Conservation (phyloP, 2,888 invertebrate genomes). For the Amphipyra tragopoginis region DNA sequence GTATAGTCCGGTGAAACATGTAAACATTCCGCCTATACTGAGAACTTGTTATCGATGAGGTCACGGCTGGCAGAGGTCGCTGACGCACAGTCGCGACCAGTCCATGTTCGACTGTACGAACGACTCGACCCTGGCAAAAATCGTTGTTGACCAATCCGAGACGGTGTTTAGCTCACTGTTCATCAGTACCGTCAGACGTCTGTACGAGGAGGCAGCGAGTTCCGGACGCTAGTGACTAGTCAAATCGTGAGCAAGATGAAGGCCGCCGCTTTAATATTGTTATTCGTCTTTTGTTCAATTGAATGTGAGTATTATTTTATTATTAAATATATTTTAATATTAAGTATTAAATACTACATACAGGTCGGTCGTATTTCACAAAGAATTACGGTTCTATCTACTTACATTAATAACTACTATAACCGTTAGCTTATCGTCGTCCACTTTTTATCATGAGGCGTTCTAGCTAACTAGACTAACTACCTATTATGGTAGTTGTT, state of each 20-base stretch:
- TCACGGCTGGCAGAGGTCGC: conserved; percentile 76
- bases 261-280: conserved; percentile 68
- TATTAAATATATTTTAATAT: neutral
- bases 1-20: conserved; percentile 45
- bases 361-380: too few relatives aligned
- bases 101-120: conserved; percentile 25
- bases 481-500: too few relatives aligned
- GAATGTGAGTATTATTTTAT: conserved; percentile 65
- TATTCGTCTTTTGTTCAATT: conserved; percentile 73
- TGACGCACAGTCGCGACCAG: conserved; percentile 47
- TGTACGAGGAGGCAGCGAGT: conserved; percentile 36
- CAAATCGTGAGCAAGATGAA: conserved; percentile 72
- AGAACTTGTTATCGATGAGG: conserved; percentile 77
- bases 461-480: too few relatives aligned
- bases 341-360: neutral
- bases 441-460: too few relatives aligned
- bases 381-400: too few relatives aligned
- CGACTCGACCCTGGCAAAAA: conserved; percentile 67
- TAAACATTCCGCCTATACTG: conserved; percentile 61
- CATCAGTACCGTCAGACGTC: conserved; percentile 14
- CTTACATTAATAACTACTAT: too few relatives aligned
- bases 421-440: too few relatives aligned
- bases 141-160: conserved; percentile 51
- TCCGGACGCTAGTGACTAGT: conserved; percentile 51
- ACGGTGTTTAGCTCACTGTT: conserved; percentile 21